phyloP scores from a whole-genome alignment of 1,140 invertebrate genomes.

The Paralvinella palmiformis region DNA sequence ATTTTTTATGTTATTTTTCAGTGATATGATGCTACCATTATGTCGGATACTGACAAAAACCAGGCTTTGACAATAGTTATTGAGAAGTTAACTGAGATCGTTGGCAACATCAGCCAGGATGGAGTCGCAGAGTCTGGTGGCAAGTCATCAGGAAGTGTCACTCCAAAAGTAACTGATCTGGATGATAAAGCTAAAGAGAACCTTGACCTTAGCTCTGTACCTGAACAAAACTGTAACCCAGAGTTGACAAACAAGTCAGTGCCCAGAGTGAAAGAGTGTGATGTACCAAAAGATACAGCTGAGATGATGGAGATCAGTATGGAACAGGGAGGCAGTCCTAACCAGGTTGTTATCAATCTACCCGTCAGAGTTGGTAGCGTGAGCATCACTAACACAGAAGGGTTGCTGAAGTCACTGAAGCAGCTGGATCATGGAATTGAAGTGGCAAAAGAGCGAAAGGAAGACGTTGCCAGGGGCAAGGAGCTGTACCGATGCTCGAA shows the following conservation, averaged over 20 bases:
- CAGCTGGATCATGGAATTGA: neutral
- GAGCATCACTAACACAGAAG: neutral
- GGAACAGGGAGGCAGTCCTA: neutral
- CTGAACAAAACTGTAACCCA: neutral
- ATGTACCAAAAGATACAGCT: neutral
- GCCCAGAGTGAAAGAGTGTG: neutral
- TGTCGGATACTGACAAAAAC: neutral
- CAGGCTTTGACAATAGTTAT: conserved; percentile 12
- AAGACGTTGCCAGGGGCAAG: neutral
- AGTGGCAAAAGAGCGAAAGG: neutral
- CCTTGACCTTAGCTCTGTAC: neutral
- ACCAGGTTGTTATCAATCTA: neutral
- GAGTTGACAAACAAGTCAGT: neutral
- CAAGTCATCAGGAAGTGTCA: too few relatives aligned
- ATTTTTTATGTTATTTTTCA: neutral
- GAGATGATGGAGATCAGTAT: neutral
- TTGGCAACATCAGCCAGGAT: neutral
- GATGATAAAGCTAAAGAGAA: neutral
- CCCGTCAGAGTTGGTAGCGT: conserved; percentile 3
- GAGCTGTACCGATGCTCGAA: conserved; percentile 23
- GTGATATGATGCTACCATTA: neutral
- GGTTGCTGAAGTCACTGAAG: neutral
- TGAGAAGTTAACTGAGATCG: conserved; percentile 14
- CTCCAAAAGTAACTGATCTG: neutral
- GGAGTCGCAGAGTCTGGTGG: neutral